Evolutionary conservation across 2,797 vertebrate genomes (phyloP).

Genomic region (Meriones psammophilus): DNA sequence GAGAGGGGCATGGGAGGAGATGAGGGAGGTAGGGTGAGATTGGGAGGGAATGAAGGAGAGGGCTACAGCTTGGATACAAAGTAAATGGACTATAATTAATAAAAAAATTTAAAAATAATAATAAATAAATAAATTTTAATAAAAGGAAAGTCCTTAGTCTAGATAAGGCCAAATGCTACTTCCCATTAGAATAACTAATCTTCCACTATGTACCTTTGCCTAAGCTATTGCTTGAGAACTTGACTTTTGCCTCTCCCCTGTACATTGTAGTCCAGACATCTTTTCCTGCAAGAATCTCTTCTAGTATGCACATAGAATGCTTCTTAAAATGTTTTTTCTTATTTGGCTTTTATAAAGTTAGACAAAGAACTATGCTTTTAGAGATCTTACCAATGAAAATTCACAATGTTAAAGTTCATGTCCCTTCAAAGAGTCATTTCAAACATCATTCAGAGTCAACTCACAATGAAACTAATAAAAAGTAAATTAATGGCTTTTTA

Average conservation of each 20-base stretch:
- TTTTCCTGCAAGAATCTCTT: not conserved
- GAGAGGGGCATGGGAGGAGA: no score
- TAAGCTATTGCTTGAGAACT: not conserved
- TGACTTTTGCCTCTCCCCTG: not conserved
- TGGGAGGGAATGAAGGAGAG: no score
- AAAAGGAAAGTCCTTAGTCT: not conserved
- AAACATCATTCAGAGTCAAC: not conserved
- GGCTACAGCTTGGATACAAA: no score
- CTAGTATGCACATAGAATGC: not conserved
- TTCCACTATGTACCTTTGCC: not conserved
- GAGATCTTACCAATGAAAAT: constrained; percentile 13
- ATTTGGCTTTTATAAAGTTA: constrained; percentile 34
- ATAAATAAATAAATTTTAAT: no score
- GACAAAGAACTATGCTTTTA: not conserved
- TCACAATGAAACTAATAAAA: constrained; percentile 10
- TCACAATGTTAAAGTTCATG: not conserved
- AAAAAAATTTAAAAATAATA: no score
- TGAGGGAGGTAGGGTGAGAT: no score
- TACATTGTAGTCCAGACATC: not conserved
- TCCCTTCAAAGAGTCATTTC: constrained; percentile 21
- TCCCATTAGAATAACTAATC: not conserved
- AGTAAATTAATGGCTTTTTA: not conserved
- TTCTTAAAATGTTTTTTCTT: not conserved
- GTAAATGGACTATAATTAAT: no score
- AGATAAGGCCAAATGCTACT: not conserved